phyloP scores from a whole-genome alignment of 2,797 vertebrate genomes.

The Bovichtus diacanthus region DNA sequence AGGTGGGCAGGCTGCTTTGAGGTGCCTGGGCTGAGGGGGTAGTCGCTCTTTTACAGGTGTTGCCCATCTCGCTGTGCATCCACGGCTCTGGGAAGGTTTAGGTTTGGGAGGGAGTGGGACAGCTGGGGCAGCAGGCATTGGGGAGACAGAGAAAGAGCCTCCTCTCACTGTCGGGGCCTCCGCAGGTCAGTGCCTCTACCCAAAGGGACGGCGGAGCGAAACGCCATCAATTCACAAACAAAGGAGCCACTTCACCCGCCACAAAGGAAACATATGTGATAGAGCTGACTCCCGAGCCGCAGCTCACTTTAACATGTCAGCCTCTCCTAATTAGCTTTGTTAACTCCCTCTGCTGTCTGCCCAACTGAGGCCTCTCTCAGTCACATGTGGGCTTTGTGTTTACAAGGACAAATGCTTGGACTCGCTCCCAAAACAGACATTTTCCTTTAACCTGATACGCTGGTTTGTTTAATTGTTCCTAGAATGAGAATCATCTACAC shows the following conservation, averaged over 20 bases:
- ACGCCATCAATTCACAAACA: conserved; percentile 91
- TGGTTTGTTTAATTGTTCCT: conserved; percentile 56
- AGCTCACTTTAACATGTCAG: conserved; percentile 89
- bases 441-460: conserved; percentile 42
- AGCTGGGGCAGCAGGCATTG: conserved; percentile 80
- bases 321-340: conserved; percentile 87
- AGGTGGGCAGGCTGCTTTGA: conserved; percentile 84
- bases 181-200: conserved; percentile 88
- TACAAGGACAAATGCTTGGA: conserved; percentile 77
- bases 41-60: conserved; percentile 86
- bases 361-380: conserved; percentile 80
- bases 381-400: conserved; percentile 82
- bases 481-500: conserved; percentile 50
- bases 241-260: conserved; percentile 87
- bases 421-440: conserved; percentile 63
- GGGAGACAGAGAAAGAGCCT: conserved; percentile 81
- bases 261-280: conserved; percentile 89
- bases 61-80: conserved; percentile 78
- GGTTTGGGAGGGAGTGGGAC: conserved; percentile 78
- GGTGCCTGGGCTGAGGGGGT: conserved; percentile 80
- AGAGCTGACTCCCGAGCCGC: conserved; percentile 83
- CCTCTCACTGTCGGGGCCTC: conserved; percentile 84
- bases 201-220: conserved; percentile 87
- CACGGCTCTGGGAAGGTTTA: conserved; percentile 69
- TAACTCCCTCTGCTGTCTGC: conserved; percentile 87